Conservation (phyloP, 2,888 invertebrate species). For the Dicyrtoma fusca region DNA sequence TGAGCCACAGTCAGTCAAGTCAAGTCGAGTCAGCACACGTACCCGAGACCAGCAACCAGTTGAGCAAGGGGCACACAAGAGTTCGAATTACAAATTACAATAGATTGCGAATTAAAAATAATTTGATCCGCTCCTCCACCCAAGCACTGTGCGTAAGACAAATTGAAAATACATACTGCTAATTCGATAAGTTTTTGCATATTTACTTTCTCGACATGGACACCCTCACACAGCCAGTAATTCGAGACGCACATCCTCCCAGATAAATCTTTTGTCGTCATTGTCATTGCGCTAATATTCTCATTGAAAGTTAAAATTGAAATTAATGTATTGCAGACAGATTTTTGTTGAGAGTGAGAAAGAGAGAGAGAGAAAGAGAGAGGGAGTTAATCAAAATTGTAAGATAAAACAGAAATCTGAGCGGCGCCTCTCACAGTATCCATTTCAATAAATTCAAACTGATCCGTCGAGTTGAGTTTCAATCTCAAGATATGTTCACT, state of each 20-base stretch:
- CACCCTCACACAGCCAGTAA: not conserved
- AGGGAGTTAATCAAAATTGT: not conserved
- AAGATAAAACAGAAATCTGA: not conserved
- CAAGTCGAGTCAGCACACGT: too few species aligned
- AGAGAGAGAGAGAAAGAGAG: not conserved
- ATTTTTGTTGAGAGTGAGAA: not conserved
- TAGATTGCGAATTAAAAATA: too few species aligned
- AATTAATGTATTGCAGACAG: too few species aligned
- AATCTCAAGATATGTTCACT: too few species aligned
- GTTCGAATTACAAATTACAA: too few species aligned
- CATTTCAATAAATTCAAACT: constrained; percentile 27
- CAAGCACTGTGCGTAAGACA: not conserved
- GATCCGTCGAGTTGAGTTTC: constrained; percentile 5
- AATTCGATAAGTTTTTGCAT: constrained; percentile 15
- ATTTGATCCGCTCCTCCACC: not conserved
- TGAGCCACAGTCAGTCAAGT: too few species aligned
- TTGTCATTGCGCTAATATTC: not conserved
- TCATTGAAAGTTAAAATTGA: too few species aligned
- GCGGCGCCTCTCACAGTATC: constrained; percentile 19
- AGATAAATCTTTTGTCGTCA: not conserved
- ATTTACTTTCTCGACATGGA: not conserved
- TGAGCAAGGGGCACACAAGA: too few species aligned
- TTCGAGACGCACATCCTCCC: too few species aligned
- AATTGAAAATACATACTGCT: constrained; percentile 18
- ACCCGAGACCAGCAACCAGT: too few species aligned